Evolutionary conservation across 2,113 vertebrate species (phyloP).

Genomic region (Eonycteris spelaea): DNA sequence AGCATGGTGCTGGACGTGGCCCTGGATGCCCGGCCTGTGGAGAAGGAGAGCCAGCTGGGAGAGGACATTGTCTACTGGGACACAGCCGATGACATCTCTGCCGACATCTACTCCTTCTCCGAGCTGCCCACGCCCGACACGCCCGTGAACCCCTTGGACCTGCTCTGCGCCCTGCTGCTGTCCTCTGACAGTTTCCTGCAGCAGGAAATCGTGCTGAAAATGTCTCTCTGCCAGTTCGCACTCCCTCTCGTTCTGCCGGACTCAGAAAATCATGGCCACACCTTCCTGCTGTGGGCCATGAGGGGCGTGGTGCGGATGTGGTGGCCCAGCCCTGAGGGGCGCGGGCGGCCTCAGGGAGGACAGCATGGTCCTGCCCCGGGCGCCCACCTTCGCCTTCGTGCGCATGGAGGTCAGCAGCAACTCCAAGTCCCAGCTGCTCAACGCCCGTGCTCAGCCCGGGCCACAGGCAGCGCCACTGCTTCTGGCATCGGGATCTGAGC

Average conservation of each 20-base stretch:
- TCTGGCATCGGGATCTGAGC: slow-evolving; percentile 84
- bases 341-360: slow-evolving; percentile 60
- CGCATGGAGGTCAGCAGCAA: slow-evolving; percentile 84
- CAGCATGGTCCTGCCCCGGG: slow-evolving; percentile 76
- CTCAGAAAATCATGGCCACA: slow-evolving; percentile 73
- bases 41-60: slow-evolving; percentile 68
- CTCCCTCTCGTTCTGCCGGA: slow-evolving; percentile 87
- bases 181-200: slow-evolving; percentile 85
- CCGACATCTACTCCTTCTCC: slow-evolving; percentile 69
- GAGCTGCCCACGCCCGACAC: slow-evolving; percentile 56
- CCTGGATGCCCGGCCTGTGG: slow-evolving; percentile 30
- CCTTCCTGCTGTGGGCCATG: slow-evolving; percentile 85
- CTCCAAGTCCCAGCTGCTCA: slow-evolving; percentile 88
- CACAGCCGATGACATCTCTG: neutral
- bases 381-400: slow-evolving; percentile 84
- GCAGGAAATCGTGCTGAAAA: slow-evolving; percentile 84
- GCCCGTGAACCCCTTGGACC: slow-evolving; percentile 83
- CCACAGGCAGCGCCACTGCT: slow-evolving; percentile 81
- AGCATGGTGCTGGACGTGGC: slow-evolving; percentile 54
- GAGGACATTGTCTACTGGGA: slow-evolving; percentile 71
- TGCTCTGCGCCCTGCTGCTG: slow-evolving; percentile 83
- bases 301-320: slow-evolving; percentile 82
- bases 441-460: slow-evolving; percentile 82
- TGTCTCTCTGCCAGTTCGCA: slow-evolving; percentile 89
- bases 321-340: slow-evolving; percentile 69